Evolutionary conservation across 2,797 vertebrate genomes (phyloP).

Genomic region (Typhlichthys eigenmanni): DNA sequence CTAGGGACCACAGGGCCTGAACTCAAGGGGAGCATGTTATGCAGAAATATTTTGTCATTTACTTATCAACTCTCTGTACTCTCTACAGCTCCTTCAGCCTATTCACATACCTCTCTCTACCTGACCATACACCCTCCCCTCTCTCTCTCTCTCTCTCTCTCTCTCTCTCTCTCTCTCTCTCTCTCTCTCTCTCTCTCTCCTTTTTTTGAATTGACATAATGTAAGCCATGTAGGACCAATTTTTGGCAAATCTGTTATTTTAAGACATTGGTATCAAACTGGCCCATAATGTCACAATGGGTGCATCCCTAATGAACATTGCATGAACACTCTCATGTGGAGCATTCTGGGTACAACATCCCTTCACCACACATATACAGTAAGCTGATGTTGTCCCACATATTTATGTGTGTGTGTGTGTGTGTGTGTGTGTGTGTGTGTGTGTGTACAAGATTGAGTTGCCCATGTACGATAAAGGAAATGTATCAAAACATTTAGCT

Average conservation of each 20-base stretch:
- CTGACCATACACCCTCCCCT: neutral
- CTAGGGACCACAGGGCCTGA: too few relatives aligned
- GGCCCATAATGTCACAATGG: too few relatives aligned
- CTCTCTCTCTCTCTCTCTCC: accelerated
- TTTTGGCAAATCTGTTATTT: neutral
- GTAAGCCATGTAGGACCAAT: neutral
- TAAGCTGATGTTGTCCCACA: too few relatives aligned
- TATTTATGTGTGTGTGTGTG: too few relatives aligned
- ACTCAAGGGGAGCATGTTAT: too few relatives aligned
- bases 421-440: too few relatives aligned
- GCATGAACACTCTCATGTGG: slow-evolving; percentile 69
- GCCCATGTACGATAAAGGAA: too few relatives aligned
- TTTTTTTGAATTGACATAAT: too few relatives aligned
- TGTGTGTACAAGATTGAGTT: too few relatives aligned
- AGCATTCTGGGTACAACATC: slow-evolving; percentile 69
- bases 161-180: neutral
- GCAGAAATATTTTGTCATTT: neutral
- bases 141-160: neutral
- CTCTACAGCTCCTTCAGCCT: neutral
- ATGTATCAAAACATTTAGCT: too few relatives aligned
- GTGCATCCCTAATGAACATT: slow-evolving; percentile 77
- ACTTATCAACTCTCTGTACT: neutral
- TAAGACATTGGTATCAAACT: too few relatives aligned
- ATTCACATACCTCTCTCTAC: neutral
- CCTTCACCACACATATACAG: slow-evolving; percentile 35